phyloP scores from a whole-genome alignment of 2,113 vertebrate genomes.

The Dolichotis patagonum region DNA sequence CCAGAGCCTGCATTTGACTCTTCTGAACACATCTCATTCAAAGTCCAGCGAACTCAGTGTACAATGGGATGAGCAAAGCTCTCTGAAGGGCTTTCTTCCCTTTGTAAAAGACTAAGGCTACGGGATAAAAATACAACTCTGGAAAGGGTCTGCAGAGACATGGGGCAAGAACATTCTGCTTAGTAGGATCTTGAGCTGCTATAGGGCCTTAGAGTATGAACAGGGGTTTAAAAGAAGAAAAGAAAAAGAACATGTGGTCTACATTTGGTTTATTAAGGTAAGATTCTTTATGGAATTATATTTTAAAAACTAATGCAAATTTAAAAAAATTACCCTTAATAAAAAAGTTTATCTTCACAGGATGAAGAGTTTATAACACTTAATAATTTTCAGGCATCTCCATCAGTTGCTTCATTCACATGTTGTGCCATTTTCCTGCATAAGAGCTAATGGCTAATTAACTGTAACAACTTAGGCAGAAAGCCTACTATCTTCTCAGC shows the following conservation, averaged over 20 bases:
- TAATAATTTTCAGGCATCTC: not conserved
- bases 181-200: not conserved
- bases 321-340: not conserved
- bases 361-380: not conserved
- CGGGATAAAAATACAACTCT: conserved; percentile 1
- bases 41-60: not conserved
- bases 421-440: not conserved
- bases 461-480: not conserved
- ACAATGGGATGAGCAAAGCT: not conserved
- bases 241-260: not conserved
- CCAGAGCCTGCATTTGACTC: conserved; percentile 39
- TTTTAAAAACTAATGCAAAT: conserved; percentile 33
- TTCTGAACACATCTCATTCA: conserved; percentile 27
- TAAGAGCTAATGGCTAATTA: conserved; percentile 30
- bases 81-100: not conserved
- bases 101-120: conserved; percentile 39
- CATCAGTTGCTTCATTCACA: not conserved
- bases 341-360: not conserved
- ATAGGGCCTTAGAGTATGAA: not conserved
- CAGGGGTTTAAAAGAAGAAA: not conserved
- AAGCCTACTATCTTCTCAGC: not conserved
- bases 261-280: conserved; percentile 15
- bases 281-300: conserved; percentile 10
- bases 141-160: conserved; percentile 35
- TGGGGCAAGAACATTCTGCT: not conserved